These are phyloP conservation scores for Caradrina kadenii DNA, from an alignment of 2,888 invertebrate species.

Conservation along the genomic window DNA sequence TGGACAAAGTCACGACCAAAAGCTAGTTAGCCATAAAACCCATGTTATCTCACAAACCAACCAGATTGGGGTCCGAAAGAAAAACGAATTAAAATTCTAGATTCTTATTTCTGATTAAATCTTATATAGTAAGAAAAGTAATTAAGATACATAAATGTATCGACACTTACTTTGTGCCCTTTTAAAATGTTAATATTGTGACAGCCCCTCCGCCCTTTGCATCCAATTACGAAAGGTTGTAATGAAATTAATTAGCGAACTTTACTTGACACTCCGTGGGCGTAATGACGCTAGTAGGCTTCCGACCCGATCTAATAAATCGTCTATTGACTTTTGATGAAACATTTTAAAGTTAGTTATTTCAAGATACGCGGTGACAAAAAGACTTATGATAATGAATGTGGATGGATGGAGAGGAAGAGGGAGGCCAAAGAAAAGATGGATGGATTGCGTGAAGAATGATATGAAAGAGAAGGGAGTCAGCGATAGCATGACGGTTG, in stretches of 20 bases:
- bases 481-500: too few relatives aligned
- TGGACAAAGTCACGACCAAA: too few relatives aligned
- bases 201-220: conserved; percentile 54
- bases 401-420: too few relatives aligned
- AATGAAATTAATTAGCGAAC: conserved; percentile 64
- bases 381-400: too few relatives aligned
- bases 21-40: too few relatives aligned
- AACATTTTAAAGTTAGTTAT: conserved; percentile 2
- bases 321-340: conserved; percentile 32
- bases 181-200: conserved; percentile 48
- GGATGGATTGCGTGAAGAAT: too few relatives aligned
- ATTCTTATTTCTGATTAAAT: conserved; percentile 3
- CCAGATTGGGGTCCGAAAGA: background rate
- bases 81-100: background rate
- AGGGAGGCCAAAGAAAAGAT: too few relatives aligned
- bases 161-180: conserved; percentile 14
- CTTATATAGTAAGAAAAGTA: conserved; percentile 11
- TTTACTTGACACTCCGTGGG: conserved; percentile 55
- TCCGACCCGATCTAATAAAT: conserved; percentile 29
- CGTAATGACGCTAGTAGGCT: conserved; percentile 46
- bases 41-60: too few relatives aligned
- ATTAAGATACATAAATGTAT: conserved; percentile 30
- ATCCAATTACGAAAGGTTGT: conserved; percentile 55
- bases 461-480: too few relatives aligned
- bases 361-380: too few relatives aligned